These are phyloP conservation scores for Tetrao urogallus DNA, from an alignment of 2,113 vertebrate genomes.

Conservation along the genomic window DNA sequence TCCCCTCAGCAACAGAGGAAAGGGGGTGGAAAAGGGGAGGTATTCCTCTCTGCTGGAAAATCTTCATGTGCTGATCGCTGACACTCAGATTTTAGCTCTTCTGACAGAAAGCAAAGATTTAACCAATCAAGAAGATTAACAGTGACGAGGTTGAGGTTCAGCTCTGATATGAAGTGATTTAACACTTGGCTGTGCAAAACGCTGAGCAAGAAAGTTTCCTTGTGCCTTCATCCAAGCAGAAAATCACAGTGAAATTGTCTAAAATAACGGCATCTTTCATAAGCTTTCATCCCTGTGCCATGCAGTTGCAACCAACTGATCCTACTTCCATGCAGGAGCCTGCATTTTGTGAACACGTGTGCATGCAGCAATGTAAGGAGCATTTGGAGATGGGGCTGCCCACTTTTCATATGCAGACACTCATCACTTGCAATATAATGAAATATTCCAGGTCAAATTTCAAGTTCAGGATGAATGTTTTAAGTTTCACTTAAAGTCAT, in stretches of 20 bases:
- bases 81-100: conserved; percentile 45
- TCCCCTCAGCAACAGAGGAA: background rate
- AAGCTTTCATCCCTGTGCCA: conserved; percentile 79
- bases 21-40: background rate
- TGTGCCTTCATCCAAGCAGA: conserved; percentile 84
- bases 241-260: conserved; percentile 87
- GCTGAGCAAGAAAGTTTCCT: conserved; percentile 69
- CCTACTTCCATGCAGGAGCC: background rate
- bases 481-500: background rate
- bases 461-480: background rate
- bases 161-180: conserved; percentile 63
- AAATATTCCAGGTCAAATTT: background rate
- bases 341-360: background rate
- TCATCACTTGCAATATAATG: background rate
- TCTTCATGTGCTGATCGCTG: conserved; percentile 7
- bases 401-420: background rate
- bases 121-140: conserved; percentile 61
- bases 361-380: background rate
- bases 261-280: conserved; percentile 78
- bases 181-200: conserved; percentile 66
- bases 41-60: background rate
- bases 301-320: background rate
- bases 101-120: conserved; percentile 63
- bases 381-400: background rate
- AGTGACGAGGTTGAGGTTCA: conserved; percentile 40